phyloP scores from a whole-genome alignment of 2,797 vertebrate genomes.

The Carcharodon carcharias region DNA sequence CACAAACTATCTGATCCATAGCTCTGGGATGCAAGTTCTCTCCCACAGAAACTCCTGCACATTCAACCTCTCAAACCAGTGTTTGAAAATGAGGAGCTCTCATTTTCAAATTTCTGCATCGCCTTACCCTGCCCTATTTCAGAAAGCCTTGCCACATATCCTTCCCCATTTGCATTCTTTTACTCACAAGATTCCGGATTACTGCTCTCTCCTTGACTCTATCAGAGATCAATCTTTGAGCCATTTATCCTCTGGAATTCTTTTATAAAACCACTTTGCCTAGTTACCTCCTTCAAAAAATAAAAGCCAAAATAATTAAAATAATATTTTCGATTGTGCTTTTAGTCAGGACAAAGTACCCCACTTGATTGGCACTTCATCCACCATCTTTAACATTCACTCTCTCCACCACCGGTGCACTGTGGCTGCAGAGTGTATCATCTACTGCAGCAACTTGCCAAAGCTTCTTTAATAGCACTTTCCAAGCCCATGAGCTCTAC shows the following conservation, averaged over 20 bases:
- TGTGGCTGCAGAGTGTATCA: neutral
- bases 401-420: neutral
- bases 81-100: neutral
- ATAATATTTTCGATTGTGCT: neutral
- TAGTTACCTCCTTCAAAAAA: neutral
- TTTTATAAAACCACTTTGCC: neutral
- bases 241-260: neutral
- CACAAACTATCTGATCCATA: neutral
- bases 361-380: too few relatives aligned
- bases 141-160: neutral
- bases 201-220: neutral
- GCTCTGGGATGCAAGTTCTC: neutral
- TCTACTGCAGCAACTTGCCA: too few relatives aligned
- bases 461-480: too few relatives aligned
- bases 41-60: neutral
- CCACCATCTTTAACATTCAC: too few relatives aligned
- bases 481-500: too few relatives aligned
- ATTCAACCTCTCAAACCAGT: neutral
- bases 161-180: neutral
- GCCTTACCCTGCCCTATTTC: neutral
- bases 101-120: neutral
- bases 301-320: neutral
- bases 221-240: neutral
- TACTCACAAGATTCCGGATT: neutral
- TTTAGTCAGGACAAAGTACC: neutral